A percentile compares a stretch with the other conserved stretches of the same genome.
Conservation (phyloP, 2,797 vertebrate species). For the Diceros bicornis region DNA sequence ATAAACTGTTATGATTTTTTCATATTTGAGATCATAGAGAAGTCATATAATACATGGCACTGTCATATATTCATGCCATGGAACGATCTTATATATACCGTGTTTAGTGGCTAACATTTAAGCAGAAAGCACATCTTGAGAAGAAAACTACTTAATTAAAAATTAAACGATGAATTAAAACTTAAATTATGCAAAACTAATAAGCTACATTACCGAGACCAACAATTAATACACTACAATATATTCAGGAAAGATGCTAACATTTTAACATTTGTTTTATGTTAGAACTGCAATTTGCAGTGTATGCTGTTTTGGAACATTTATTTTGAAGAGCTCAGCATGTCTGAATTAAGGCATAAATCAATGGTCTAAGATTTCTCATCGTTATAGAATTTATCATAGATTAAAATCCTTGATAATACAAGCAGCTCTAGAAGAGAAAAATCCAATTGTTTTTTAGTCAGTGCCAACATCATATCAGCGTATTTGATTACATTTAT, state of each 20-base stretch:
- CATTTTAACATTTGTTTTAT: constrained; percentile 85
- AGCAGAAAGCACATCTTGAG: constrained; percentile 88
- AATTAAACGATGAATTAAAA: constrained; percentile 92
- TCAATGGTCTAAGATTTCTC: constrained; percentile 83
- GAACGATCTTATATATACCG: constrained; percentile 81
- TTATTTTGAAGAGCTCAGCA: constrained; percentile 80
- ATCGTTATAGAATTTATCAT: constrained; percentile 83
- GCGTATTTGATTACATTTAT: constrained; percentile 83
- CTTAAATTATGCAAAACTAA: constrained; percentile 93
- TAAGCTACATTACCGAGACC: constrained; percentile 89
- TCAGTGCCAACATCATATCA: constrained; percentile 77
- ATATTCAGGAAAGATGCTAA: constrained; percentile 86
- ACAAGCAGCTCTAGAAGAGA: constrained; percentile 57
- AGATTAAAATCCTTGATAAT: constrained; percentile 84
- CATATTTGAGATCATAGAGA: constrained; percentile 84
- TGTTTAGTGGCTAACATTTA: constrained; percentile 86
- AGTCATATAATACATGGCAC: constrained; percentile 79
- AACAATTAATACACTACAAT: constrained; percentile 89
- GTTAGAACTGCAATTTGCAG: constrained; percentile 81
- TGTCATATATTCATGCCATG: constrained; percentile 71
- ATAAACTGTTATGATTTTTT: constrained; percentile 83
- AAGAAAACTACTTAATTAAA: constrained; percentile 91
- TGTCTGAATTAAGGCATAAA: constrained; percentile 86
- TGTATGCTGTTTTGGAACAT: constrained; percentile 80
- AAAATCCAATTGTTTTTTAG: constrained; percentile 82